These are phyloP conservation scores for Potorous gilbertii DNA, from an alignment of 2,797 vertebrate genomes.

Conservation along the genomic window DNA sequence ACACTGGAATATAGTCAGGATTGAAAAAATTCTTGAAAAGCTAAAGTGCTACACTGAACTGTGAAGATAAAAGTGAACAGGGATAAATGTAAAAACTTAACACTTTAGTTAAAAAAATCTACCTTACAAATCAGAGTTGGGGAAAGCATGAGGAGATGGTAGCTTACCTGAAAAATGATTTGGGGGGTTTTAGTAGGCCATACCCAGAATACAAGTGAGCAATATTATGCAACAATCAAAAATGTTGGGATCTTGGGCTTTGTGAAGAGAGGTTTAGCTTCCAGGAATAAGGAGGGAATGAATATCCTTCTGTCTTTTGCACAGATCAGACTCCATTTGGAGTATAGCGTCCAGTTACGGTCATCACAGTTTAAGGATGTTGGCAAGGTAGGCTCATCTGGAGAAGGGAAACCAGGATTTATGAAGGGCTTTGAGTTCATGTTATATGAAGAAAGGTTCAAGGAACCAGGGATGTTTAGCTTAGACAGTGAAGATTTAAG, in stretches of 20 bases:
- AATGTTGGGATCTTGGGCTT: background rate
- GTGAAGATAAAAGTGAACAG: background rate
- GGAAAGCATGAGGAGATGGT: background rate
- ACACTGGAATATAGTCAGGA: background rate
- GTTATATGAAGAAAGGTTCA: background rate
- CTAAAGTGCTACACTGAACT: background rate
- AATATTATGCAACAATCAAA: background rate
- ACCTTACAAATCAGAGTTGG: background rate
- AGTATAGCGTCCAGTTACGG: background rate
- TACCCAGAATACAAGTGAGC: background rate
- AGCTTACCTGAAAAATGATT: background rate
- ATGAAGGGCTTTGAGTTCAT: background rate
- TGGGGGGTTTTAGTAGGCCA: background rate
- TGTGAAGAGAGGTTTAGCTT: background rate
- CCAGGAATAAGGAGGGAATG: background rate
- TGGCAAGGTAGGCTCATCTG: background rate
- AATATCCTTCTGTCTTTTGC: background rate
- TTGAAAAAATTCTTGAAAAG: background rate
- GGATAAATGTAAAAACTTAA: background rate
- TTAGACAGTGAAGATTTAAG: background rate
- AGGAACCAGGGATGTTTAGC: background rate
- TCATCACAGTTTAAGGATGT: background rate
- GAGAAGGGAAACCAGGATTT: background rate
- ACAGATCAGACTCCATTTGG: background rate
- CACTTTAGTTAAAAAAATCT: background rate